A percentile compares a stretch with the other conserved stretches of the same genome.
Conservation (phyloP, 1,140 invertebrate genomes). For the Stegodyphus dumicola region DNA sequence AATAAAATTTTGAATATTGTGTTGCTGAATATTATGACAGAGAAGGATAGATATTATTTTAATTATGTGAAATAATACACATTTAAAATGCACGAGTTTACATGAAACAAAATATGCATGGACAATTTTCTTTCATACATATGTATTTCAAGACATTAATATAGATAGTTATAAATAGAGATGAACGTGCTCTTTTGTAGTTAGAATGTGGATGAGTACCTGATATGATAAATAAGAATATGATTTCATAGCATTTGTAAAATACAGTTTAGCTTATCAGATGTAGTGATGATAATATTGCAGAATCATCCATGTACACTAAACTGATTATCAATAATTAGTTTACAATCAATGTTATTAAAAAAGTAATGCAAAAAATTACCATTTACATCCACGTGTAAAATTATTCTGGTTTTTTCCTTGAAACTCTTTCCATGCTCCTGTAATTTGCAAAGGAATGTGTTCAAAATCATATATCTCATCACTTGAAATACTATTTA, state of each 20-base stretch:
- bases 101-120: no score
- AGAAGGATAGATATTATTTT: no score
- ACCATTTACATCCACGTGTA: slow-evolving; percentile 64
- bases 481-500: no score
- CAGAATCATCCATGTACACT: background rate
- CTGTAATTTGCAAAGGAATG: slow-evolving; percentile 46
- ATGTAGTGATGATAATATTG: background rate
- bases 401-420: slow-evolving; percentile 53
- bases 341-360: background rate
- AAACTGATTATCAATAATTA: background rate
- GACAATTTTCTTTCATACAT: no score
- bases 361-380: background rate
- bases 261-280: background rate
- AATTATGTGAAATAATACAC: no score
- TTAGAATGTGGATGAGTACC: no score
- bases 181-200: no score
- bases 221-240: background rate
- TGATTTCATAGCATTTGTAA: background rate
- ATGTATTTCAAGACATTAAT: no score
- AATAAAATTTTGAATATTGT: no score
- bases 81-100: no score
- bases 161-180: no score
- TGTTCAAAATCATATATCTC: slow-evolving; percentile 15
- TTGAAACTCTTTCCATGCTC: slow-evolving; percentile 50
- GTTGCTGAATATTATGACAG: no score